A percentile compares a stretch with the other conserved stretches of the same genome.
Evolutionary conservation across 2,113 vertebrate species (phyloP).

Genomic region (Cryptomyrus ogoouensis): DNA sequence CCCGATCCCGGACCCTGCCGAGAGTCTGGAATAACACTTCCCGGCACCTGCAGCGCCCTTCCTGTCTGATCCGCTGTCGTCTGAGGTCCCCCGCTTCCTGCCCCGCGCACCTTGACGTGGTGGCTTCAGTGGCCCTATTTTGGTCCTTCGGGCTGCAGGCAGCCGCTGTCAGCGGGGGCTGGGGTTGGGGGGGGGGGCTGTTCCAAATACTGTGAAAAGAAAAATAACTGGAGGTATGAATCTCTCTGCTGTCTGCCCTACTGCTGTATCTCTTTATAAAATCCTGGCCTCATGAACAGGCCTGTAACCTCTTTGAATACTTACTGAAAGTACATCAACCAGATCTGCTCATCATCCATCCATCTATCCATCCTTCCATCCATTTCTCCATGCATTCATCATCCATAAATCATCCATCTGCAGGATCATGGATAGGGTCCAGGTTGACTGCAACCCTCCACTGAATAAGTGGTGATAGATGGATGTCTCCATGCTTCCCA

Average conservation of each 20-base stretch:
- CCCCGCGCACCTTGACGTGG: neutral
- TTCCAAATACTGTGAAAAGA: neutral
- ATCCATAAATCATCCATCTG: neutral
- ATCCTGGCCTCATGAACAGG: neutral
- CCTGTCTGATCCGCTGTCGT: constrained; percentile 26
- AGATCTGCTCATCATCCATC: neutral
- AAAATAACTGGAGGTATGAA: neutral
- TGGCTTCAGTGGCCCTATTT: neutral
- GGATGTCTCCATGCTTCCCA: neutral
- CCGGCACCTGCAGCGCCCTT: neutral
- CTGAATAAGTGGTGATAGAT: neutral
- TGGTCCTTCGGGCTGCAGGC: neutral
- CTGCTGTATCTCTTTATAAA: neutral
- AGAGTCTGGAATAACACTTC: neutral
- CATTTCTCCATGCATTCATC: neutral
- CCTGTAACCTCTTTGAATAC: neutral
- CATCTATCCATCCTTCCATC: neutral
- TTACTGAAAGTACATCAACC: neutral
- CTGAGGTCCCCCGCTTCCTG: neutral
- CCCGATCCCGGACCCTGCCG: neutral
- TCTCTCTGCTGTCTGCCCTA: neutral
- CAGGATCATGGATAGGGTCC: neutral
- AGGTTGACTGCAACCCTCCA: neutral
- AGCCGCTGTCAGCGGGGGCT: neutral
- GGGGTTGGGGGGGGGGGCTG: neutral